phyloP scores from a whole-genome alignment of 53 echinoderm and acorn worm genomes.

The Temnopleurus reevesii region DNA sequence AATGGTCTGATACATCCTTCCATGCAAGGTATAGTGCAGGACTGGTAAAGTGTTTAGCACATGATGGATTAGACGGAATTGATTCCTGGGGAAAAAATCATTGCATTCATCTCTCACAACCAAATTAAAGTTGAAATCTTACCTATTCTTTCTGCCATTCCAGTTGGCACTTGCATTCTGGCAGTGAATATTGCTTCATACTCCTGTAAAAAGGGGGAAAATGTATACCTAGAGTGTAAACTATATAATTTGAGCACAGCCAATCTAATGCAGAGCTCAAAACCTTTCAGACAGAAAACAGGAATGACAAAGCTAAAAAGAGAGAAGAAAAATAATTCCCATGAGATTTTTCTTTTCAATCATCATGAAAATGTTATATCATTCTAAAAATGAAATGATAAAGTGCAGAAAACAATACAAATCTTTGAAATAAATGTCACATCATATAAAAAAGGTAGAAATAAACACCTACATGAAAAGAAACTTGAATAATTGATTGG shows the following conservation, averaged over 20 bases:
- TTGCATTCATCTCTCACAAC: background rate
- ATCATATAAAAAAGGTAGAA: too few species aligned
- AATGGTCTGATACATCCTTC: too few species aligned
- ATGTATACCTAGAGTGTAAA: background rate
- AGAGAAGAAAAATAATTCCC: background rate
- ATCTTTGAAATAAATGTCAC: too few species aligned
- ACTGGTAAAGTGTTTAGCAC: background rate
- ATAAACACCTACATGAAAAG: background rate
- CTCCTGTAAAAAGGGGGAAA: constrained; percentile 60
- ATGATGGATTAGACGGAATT: background rate
- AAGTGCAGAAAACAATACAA: too few species aligned
- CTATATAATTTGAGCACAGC: background rate
- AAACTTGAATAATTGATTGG: too few species aligned
- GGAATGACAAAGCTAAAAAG: background rate
- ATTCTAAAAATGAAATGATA: too few species aligned
- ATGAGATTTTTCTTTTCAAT: too few species aligned
- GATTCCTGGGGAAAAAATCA: background rate
- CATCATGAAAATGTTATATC: too few species aligned
- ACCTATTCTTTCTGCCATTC: background rate
- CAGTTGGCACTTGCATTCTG: constrained; percentile 67
- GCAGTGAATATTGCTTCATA: constrained; percentile 89
- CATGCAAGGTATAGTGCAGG: too few species aligned
- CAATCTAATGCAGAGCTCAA: background rate
- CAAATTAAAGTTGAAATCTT: background rate
- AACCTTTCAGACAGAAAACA: background rate